These are phyloP conservation scores for Triplophysa yarkandensis DNA, from an alignment of 2,797 vertebrate genomes.

Conservation along the genomic window DNA sequence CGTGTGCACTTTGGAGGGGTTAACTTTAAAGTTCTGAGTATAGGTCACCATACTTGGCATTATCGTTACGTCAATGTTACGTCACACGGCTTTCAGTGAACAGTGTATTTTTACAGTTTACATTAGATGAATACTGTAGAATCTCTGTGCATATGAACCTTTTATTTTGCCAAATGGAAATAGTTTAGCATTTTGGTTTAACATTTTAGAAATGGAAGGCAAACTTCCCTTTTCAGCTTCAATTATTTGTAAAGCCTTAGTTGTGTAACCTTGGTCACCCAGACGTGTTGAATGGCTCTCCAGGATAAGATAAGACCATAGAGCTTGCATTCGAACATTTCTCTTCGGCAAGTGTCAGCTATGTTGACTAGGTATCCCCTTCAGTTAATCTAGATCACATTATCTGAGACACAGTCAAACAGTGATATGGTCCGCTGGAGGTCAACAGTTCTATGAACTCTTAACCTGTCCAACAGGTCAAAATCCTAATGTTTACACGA, in stretches of 20 bases:
- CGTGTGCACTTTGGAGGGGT: no score
- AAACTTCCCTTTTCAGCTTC: conserved; percentile 3
- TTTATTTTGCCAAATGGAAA: no score
- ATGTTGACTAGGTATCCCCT: conserved; percentile 23
- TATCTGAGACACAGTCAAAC: conserved; percentile 27
- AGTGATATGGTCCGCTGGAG: conserved; percentile 27
- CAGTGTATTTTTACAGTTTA: neutral
- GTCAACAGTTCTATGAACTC: conserved; percentile 26
- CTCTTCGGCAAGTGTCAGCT: conserved; percentile 37
- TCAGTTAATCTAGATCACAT: conserved; percentile 23
- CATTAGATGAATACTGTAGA: neutral
- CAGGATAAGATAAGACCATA: conserved; percentile 36
- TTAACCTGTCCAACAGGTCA: conserved; percentile 17
- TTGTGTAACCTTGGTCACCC: conserved; percentile 29
- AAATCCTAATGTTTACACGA: neutral
- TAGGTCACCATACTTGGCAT: no score
- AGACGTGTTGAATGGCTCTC: conserved; percentile 25
- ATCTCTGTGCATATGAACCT: no score
- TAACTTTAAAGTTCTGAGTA: no score
- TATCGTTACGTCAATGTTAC: no score
- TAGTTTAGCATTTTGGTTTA: neutral
- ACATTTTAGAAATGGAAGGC: conserved; percentile 14
- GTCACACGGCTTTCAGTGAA: no score
- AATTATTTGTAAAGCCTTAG: conserved; percentile 20
- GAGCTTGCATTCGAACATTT: conserved; percentile 22